Conservation (phyloP, 2,113 vertebrate species). For the Odontophorus gujanensis region DNA sequence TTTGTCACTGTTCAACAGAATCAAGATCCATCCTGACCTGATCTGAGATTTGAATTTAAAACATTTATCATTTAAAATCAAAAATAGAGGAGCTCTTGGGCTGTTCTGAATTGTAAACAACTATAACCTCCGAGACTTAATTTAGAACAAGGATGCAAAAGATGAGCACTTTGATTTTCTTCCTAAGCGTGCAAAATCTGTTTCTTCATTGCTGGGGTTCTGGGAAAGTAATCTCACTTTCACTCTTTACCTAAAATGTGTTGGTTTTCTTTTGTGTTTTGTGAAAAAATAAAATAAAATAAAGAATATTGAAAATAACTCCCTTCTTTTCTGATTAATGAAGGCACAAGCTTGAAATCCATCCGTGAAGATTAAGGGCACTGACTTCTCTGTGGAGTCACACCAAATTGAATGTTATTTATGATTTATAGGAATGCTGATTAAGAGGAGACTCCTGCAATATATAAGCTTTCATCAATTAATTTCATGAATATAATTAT, state of each 20-base stretch:
- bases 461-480: conserved; percentile 50
- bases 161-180: background rate
- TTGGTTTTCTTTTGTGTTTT: background rate
- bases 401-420: conserved; percentile 53
- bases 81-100: background rate
- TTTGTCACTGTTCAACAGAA: background rate
- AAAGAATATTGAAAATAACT: background rate
- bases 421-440: conserved; percentile 55
- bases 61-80: background rate
- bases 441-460: conserved; percentile 28
- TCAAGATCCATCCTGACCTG: background rate
- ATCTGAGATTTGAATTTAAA: background rate
- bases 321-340: conserved; percentile 30
- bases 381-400: conserved; percentile 34
- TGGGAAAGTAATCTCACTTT: background rate
- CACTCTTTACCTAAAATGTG: background rate
- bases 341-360: conserved; percentile 27
- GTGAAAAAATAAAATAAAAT: background rate
- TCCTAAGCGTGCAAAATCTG: background rate
- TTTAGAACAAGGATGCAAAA: background rate
- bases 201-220: background rate
- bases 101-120: background rate
- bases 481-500: conserved; percentile 59
- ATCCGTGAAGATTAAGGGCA: conserved; percentile 48
- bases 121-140: background rate